Percentiles rank a stretch among this genome's conserved stretches.
These are phyloP conservation scores for Vollenhovia emeryi DNA, from an alignment of 1,140 invertebrate genomes.

Conservation along the genomic window DNA sequence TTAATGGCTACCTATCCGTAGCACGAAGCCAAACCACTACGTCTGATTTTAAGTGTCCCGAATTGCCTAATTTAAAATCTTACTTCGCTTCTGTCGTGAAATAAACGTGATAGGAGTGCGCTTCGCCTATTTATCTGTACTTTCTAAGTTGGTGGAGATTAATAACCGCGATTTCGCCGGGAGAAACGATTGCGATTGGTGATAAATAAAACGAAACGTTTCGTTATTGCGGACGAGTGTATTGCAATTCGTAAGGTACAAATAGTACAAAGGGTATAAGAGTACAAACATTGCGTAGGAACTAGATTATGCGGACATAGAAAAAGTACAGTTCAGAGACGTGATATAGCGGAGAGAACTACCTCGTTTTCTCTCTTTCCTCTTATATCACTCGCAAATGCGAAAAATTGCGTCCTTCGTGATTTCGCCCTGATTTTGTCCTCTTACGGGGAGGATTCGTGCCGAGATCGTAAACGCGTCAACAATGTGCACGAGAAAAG, in stretches of 20 bases:
- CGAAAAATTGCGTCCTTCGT: constrained; percentile 64
- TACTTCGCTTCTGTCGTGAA: not conserved
- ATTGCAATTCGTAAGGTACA: constrained; percentile 85
- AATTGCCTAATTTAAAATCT: not conserved
- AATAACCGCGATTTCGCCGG: not conserved
- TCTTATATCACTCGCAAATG: constrained; percentile 50
- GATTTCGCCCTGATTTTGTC: constrained; percentile 58
- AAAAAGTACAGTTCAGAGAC: constrained; percentile 83
- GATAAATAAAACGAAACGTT: constrained; percentile 16
- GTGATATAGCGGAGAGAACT: constrained; percentile 72
- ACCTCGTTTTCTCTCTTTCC: not conserved
- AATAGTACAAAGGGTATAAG: constrained; percentile 86
- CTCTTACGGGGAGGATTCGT: constrained; percentile 55
- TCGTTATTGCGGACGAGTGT: constrained; percentile 84
- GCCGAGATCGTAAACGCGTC: constrained; percentile 57
- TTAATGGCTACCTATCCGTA: not conserved
- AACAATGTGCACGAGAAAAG: not conserved
- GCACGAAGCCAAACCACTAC: constrained; percentile 4
- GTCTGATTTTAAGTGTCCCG: not conserved
- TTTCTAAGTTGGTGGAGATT: constrained; percentile 6
- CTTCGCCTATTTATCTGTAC: not conserved
- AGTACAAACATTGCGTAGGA: constrained; percentile 86
- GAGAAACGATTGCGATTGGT: not conserved
- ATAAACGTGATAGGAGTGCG: not conserved
- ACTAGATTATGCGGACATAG: constrained; percentile 85